Percentiles rank a stretch among this genome's conserved stretches.
Conservation (phyloP, 2,888 invertebrate genomes). For the Drosophila nr. medialis region DNA sequence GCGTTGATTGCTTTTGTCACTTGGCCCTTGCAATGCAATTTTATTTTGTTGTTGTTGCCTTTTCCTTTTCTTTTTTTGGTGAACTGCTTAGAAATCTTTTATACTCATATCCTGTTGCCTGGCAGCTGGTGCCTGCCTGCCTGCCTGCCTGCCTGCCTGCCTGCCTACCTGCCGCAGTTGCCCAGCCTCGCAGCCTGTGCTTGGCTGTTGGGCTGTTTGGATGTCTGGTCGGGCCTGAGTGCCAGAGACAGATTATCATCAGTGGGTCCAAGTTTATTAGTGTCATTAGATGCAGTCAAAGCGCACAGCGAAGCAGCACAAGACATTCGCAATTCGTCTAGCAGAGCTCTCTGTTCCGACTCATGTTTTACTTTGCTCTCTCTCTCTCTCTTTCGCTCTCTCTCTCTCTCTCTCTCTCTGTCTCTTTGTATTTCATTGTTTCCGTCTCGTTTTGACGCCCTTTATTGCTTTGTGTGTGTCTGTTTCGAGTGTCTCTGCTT, state of each 20-base stretch:
- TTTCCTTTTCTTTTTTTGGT: neutral
- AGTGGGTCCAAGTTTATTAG: conserved; percentile 75
- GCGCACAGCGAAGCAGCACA: conserved; percentile 65
- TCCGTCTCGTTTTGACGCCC: conserved; percentile 1
- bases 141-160: neutral
- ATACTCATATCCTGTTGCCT: conserved; percentile 58
- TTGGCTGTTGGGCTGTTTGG: neutral
- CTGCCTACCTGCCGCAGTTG: conserved; percentile 7
- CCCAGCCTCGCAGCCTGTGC: conserved; percentile 9
- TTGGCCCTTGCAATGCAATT: conserved; percentile 9
- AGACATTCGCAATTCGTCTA: conserved; percentile 45
- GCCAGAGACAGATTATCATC: conserved; percentile 77
- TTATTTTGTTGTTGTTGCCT: neutral
- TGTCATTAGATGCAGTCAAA: conserved; percentile 77
- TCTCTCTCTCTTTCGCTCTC: neutral
- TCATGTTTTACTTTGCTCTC: neutral
- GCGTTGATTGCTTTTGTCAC: neutral
- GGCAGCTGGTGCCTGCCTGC: conserved; percentile 18
- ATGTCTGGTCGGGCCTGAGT: conserved; percentile 24
- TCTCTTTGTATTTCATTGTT: conserved; percentile 4
- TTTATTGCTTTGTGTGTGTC: conserved; percentile 37
- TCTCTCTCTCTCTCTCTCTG: neutral
- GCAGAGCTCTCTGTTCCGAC: neutral
- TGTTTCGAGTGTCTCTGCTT: conserved; percentile 30
- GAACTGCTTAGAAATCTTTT: conserved; percentile 49